phyloP scores from a whole-genome alignment of 2,113 vertebrate species.

The Gambusia affinis region DNA sequence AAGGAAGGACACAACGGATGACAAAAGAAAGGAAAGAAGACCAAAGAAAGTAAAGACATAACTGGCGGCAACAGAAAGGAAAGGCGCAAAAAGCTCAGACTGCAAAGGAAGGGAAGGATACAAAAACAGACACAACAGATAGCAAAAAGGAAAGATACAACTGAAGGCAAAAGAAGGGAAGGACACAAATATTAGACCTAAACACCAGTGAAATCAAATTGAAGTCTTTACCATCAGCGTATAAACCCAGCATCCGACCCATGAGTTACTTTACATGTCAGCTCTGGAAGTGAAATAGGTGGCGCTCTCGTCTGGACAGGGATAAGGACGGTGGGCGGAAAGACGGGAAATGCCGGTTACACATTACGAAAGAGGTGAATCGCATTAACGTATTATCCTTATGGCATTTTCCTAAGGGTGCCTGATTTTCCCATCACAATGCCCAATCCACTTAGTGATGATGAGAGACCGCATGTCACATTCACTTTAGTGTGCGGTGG shows the following conservation, averaged over 20 bases:
- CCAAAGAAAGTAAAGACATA: too few species aligned
- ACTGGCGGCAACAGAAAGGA: too few species aligned
- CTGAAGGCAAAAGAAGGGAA: too few species aligned
- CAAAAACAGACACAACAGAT: too few species aligned
- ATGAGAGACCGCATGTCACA: conserved; percentile 42
- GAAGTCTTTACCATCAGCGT: background rate
- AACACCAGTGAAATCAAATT: background rate
- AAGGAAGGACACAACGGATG: too few species aligned
- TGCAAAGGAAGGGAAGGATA: too few species aligned
- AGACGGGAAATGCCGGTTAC: conserved; percentile 58
- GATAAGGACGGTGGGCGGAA: conserved; percentile 24
- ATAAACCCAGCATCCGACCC: conserved; percentile 6
- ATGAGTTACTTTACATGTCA: conserved; percentile 41
- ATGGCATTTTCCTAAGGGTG: conserved; percentile 36
- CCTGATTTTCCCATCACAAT: conserved; percentile 44
- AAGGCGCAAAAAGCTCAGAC: too few species aligned
- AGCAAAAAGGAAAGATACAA: too few species aligned
- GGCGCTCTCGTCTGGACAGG: conserved; percentile 12
- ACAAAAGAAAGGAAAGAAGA: too few species aligned
- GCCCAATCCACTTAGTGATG: conserved; percentile 53
- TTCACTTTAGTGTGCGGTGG: conserved; percentile 7
- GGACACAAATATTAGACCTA: too few species aligned
- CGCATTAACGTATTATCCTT: conserved; percentile 27
- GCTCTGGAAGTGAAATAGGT: conserved; percentile 34
- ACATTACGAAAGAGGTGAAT: conserved; percentile 44